phyloP scores from a whole-genome alignment of 2,113 vertebrate genomes.

The Piliocolobus tephrosceles region DNA sequence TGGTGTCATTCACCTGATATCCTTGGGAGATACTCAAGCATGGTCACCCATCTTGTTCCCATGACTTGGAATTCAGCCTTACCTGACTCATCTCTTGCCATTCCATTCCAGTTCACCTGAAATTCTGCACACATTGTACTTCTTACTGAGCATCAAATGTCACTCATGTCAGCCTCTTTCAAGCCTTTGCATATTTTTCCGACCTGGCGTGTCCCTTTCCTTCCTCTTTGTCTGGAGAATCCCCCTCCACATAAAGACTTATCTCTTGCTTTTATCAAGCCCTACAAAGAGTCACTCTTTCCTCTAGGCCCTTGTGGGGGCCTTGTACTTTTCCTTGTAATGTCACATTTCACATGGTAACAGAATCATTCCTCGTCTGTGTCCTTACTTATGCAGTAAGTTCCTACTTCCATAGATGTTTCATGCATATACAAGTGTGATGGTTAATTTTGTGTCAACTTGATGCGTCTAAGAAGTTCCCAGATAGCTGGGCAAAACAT shows the following conservation, averaged over 20 bases:
- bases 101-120: background rate
- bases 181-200: background rate
- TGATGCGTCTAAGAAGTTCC: background rate
- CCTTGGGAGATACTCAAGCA: background rate
- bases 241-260: background rate
- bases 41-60: background rate
- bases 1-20: background rate
- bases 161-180: background rate
- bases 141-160: background rate
- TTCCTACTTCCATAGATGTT: background rate
- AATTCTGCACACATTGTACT: background rate
- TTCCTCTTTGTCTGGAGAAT: background rate
- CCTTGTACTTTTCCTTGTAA: background rate
- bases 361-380: background rate
- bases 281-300: background rate
- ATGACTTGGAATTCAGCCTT: background rate
- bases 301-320: background rate
- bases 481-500: background rate
- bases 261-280: background rate
- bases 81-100: background rate
- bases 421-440: background rate
- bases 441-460: background rate
- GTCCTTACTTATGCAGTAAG: background rate
- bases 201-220: background rate
- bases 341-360: background rate